These are phyloP conservation scores for Amphiduros pacificus DNA, from an alignment of 2,888 invertebrate species.

Conservation along the genomic window DNA sequence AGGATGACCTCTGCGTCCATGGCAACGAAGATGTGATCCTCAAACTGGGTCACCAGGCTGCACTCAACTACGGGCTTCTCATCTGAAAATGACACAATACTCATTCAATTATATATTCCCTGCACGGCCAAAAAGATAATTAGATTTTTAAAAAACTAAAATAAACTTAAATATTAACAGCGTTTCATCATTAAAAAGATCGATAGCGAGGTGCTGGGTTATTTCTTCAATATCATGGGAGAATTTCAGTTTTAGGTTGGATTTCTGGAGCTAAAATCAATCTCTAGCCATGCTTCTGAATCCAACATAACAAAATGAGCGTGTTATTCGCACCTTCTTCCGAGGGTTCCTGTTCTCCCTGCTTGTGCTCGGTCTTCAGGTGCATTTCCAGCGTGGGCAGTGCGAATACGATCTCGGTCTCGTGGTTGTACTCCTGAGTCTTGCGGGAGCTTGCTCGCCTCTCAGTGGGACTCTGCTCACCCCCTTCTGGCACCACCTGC, in stretches of 20 bases:
- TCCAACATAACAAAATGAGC: background rate
- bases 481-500: constrained; percentile 75
- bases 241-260: too few species aligned
- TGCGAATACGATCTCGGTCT: constrained; percentile 93
- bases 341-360: constrained; percentile 66
- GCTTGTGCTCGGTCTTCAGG: constrained; percentile 88
- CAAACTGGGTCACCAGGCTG: constrained; percentile 97
- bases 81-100: constrained; percentile 39
- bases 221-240: too few species aligned
- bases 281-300: too few species aligned
- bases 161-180: background rate
- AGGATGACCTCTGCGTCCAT: constrained; percentile 97
- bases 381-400: constrained; percentile 90
- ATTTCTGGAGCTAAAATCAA: too few species aligned
- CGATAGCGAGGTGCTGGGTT: too few species aligned
- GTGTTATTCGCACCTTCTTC: constrained; percentile 37
- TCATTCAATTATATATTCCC: background rate
- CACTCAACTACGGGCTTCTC: constrained; percentile 87
- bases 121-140: background rate
- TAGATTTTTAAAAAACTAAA: background rate
- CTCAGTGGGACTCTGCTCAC: constrained; percentile 44
- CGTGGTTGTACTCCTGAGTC: constrained; percentile 49
- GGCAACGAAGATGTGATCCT: constrained; percentile 96
- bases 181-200: background rate
- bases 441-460: constrained; percentile 37